Conservation (phyloP, 2,888 invertebrate genomes). For the Apoderus coryli region DNA sequence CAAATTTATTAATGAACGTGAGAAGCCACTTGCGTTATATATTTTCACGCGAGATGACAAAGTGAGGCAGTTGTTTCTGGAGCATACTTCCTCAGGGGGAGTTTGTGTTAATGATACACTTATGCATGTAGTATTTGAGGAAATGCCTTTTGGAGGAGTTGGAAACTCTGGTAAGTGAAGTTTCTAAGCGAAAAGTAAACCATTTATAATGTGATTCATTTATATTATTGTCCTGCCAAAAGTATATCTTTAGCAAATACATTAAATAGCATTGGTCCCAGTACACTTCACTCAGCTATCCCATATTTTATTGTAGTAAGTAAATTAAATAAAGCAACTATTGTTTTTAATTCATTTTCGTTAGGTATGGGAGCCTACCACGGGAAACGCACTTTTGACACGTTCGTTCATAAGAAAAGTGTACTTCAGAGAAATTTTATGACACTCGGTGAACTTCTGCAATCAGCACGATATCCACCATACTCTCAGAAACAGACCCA, state of each 20-base stretch:
- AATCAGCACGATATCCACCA: slow-evolving; percentile 67
- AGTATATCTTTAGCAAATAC: too few relatives aligned
- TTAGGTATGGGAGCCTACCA: slow-evolving; percentile 86
- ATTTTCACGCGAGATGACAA: slow-evolving; percentile 55
- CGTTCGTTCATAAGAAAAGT: slow-evolving; percentile 85
- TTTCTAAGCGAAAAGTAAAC: too few relatives aligned
- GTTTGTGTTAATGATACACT: slow-evolving; percentile 75
- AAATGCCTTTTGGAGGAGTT: slow-evolving; percentile 94
- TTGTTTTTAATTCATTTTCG: too few relatives aligned
- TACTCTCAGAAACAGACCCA: slow-evolving; percentile 58
- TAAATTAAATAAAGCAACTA: too few relatives aligned
- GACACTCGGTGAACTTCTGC: slow-evolving; percentile 50
- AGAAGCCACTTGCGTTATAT: slow-evolving; percentile 84
- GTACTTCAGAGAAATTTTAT: slow-evolving; percentile 57
- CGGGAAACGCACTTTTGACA: slow-evolving; percentile 78
- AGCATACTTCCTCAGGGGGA: slow-evolving; percentile 67
- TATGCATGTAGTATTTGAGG: slow-evolving; percentile 72
- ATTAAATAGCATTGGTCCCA: too few relatives aligned
- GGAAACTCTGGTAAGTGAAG: slow-evolving; percentile 48
- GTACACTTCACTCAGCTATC: too few relatives aligned
- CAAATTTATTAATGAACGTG: slow-evolving; percentile 73
- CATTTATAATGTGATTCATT: too few relatives aligned
- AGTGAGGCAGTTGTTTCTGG: slow-evolving; percentile 44
- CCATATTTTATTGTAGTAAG: too few relatives aligned
- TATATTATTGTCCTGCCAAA: too few relatives aligned